Evolutionary conservation across 1,140 invertebrate genomes (phyloP).

Genomic region (Hesperophylax magnus): DNA sequence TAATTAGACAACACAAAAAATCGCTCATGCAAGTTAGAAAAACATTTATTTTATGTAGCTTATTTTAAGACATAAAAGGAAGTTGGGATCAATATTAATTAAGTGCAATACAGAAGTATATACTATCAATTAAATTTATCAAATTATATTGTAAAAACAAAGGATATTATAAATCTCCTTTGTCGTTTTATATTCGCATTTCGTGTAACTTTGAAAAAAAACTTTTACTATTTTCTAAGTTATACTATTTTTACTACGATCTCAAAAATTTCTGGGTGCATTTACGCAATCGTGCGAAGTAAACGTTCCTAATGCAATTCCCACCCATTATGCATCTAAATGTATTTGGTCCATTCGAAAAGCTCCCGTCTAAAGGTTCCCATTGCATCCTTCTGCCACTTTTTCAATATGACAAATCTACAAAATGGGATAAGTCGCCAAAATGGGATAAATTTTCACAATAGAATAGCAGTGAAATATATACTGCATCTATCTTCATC

Average conservation of each 20-base stretch:
- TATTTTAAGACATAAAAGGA: too few species aligned
- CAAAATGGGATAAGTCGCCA: neutral
- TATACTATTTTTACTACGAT: neutral
- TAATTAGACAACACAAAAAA: too few species aligned
- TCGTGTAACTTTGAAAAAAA: too few species aligned
- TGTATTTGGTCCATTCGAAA: constrained; percentile 16
- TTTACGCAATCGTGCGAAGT: constrained; percentile 55
- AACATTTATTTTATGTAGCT: too few species aligned
- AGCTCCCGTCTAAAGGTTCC: neutral
- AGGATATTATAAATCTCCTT: too few species aligned
- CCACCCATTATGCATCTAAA: constrained; percentile 32
- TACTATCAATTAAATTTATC: too few species aligned
- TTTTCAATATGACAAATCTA: neutral
- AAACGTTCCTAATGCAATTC: constrained; percentile 56
- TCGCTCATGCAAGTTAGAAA: too few species aligned
- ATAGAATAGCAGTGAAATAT: constrained; percentile 13
- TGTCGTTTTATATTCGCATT: too few species aligned
- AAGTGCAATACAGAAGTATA: too few species aligned
- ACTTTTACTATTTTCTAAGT: too few species aligned
- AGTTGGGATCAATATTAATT: too few species aligned
- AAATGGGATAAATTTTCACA: constrained; percentile 4
- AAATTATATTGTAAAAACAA: too few species aligned
- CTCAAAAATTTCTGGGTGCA: neutral
- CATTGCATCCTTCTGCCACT: neutral
- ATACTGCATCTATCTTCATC: neutral